Conservation (phyloP, 2,797 vertebrate species). For the Periparus ater region DNA sequence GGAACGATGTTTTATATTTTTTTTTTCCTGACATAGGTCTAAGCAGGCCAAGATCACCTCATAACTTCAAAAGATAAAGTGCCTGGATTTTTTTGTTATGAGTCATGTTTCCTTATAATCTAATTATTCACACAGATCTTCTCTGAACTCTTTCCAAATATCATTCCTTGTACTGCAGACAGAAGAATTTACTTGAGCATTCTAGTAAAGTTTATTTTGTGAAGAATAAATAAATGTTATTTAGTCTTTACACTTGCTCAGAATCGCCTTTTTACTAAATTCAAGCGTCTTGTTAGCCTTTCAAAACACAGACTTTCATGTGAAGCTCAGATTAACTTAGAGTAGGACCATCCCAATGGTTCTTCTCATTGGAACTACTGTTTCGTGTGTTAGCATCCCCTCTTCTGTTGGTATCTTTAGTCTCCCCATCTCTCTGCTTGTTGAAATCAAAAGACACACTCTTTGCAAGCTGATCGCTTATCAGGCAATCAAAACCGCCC, state of each 20-base stretch:
- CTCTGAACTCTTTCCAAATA: neutral
- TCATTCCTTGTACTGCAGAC: neutral
- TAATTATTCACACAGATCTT: neutral
- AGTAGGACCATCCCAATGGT: neutral
- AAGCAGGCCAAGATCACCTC: neutral
- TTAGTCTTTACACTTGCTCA: neutral
- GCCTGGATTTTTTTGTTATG: neutral
- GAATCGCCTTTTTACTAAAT: neutral
- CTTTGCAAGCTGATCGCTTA: neutral
- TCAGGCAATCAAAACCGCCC: neutral
- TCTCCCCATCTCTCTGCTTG: neutral
- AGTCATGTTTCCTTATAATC: neutral
- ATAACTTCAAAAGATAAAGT: neutral
- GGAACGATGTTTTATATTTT: neutral
- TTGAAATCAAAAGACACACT: neutral
- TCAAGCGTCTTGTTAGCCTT: neutral
- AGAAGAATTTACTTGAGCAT: neutral
- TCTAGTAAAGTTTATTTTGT: neutral
- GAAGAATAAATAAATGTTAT: neutral
- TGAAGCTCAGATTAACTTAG: neutral
- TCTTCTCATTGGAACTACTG: neutral
- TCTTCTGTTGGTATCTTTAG: neutral
- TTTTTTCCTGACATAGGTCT: neutral
- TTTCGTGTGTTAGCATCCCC: neutral
- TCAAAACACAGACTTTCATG: neutral